Conservation (phyloP, 2,888 invertebrate species). For the Temnothorax ravouxi region DNA sequence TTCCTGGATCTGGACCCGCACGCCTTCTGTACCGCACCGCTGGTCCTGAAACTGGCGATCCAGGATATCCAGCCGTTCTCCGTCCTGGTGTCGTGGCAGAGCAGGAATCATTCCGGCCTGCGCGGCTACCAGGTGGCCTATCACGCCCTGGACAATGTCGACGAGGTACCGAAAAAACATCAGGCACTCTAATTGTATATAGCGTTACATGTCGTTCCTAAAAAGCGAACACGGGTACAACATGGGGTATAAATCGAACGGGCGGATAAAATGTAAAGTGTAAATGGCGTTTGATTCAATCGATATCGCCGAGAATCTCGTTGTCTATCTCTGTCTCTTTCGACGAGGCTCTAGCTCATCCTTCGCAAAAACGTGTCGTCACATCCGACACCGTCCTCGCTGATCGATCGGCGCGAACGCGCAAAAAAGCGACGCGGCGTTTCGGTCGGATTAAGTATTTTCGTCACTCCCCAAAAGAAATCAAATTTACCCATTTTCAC, state of each 20-base stretch:
- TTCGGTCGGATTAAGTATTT: slow-evolving; percentile 33
- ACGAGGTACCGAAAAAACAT: slow-evolving; percentile 86
- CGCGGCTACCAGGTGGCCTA: slow-evolving; percentile 95
- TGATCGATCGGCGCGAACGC: slow-evolving; percentile 43
- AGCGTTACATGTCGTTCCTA: neutral
- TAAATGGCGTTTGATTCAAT: slow-evolving; percentile 52
- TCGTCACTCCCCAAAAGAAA: slow-evolving; percentile 15
- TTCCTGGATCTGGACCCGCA: slow-evolving; percentile 93
- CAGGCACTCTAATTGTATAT: slow-evolving; percentile 13
- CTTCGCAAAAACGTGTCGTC: slow-evolving; percentile 35
- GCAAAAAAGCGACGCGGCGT: slow-evolving; percentile 36
- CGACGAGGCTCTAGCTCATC: slow-evolving; percentile 28
- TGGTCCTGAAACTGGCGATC: slow-evolving; percentile 94
- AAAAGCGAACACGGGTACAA: slow-evolving; percentile 28
- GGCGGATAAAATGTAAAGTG: slow-evolving; percentile 42
- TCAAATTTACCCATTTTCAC: slow-evolving; percentile 34
- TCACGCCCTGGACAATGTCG: slow-evolving; percentile 89
- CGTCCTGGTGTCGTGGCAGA: slow-evolving; percentile 95
- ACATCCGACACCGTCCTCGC: slow-evolving; percentile 41
- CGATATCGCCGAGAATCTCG: slow-evolving; percentile 30
- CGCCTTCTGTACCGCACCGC: slow-evolving; percentile 94
- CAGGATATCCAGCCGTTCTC: slow-evolving; percentile 96
- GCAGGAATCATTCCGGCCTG: slow-evolving; percentile 94
- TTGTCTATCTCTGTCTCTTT: neutral
- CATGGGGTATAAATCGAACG: slow-evolving; percentile 22